Base-by-base conservation (phyloP, 2,113 vertebrate species). In the Enhydra lutris region DNA sequence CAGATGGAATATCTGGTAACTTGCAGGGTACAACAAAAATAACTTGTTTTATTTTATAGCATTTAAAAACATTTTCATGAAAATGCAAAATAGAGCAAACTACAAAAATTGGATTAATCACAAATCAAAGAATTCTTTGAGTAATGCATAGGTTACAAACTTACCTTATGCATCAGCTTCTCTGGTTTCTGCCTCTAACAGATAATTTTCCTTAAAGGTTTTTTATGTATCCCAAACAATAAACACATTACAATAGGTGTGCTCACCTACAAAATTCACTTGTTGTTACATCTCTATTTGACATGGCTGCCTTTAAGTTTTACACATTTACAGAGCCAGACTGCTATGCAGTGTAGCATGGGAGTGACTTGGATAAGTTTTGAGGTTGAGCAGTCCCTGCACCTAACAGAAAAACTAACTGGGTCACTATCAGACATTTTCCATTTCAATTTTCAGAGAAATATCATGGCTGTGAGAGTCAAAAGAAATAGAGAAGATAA, bases 1-100 rank as follows among this genome's bases (percentile, higher is more conserved):
- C 47, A 74, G 34, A 90, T 84, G 59, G 36, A 20, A 91, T 94
- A 83, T 85, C 34, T 85, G 21, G 2, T 78, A 84, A 74, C 9
- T 89, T 92, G 17, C 4, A 57, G 0, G 93, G 6, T 47, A 95
- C 18, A 90, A 74, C 36, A 96, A 94, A 97, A 96, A 61, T 50
- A 89, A 67, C 26, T 65, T 95, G 31, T 65, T 96, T 93, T 55
- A 79, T 84, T 93, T 96, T 74, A 52, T 1, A 86, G 21, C 2
- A 95, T 79, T 95, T 93, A 89, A 93, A 94, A 85, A 74, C 47
- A 0, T 78, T 95, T 93, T 91, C 45, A 15, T 21, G 50, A 39
- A 94, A 93, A 94, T 83, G 23, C 17, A 96, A 94, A 97, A 80
- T 74, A 90, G 20, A 96, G 18, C 67, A 94, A 95, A n/a, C 26